A percentile compares a stretch with the other conserved stretches of the same genome.
Evolutionary conservation across 2,888 invertebrate genomes (phyloP).

Genomic region (Stegophylla sp.): DNA sequence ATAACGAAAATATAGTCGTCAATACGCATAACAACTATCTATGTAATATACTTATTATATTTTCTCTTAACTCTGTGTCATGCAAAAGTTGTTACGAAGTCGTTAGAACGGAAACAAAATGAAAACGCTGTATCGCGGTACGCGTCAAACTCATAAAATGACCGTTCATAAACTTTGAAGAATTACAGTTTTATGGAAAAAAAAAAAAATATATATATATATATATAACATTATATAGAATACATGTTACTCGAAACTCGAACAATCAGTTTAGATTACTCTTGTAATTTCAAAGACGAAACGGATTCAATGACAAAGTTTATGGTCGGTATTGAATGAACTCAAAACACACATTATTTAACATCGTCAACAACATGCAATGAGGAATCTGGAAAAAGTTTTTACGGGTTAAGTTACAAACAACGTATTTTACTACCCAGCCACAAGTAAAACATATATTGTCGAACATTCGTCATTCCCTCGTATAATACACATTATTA

Average conservation of each 20-base stretch:
- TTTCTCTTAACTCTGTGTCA: no score
- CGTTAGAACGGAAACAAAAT: no score
- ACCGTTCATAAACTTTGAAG: not conserved
- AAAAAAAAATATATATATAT: no score
- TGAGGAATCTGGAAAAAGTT: constrained; percentile 11
- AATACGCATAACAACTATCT: no score
- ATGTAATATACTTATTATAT: no score
- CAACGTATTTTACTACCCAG: constrained; percentile 1
- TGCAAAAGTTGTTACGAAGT: no score
- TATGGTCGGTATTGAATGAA: not conserved
- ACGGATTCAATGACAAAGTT: constrained; percentile 28
- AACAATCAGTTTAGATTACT: constrained; percentile 8
- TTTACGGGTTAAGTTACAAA: constrained; percentile 17
- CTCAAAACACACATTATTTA: constrained; percentile 24
- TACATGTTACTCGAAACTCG: not conserved
- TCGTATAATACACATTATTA: not conserved
- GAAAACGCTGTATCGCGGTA: no score
- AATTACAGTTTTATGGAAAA: not conserved
- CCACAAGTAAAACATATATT: constrained; percentile 23
- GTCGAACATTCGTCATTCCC: not conserved
- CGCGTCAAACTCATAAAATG: no score
- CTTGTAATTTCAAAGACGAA: constrained; percentile 4
- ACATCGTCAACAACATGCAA: constrained; percentile 10
- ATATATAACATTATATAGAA: not conserved
- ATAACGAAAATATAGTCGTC: no score